Conservation (phyloP, 35 echinoderm and acorn worm species). For the Holothuria glaberrima region DNA sequence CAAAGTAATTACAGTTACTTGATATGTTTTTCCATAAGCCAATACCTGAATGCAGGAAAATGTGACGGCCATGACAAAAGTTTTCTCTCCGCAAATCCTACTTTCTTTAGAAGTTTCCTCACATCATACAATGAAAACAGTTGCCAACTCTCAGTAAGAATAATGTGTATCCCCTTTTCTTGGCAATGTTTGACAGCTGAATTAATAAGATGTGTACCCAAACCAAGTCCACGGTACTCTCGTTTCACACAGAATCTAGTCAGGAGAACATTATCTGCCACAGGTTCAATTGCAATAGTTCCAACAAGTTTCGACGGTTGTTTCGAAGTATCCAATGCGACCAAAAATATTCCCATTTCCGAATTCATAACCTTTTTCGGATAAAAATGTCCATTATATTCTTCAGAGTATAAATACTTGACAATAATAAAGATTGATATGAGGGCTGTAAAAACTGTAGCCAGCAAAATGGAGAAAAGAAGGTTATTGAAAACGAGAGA, state of each 20-base stretch:
- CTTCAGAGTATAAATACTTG: background rate
- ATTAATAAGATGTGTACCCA: background rate
- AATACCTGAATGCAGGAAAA: background rate
- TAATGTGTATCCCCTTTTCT: background rate
- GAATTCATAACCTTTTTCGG: background rate
- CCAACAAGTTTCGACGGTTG: background rate
- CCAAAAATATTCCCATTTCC: background rate
- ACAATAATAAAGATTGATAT: background rate
- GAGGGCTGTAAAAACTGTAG: background rate
- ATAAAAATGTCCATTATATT: constrained; percentile 1
- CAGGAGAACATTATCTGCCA: background rate
- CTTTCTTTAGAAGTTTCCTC: background rate
- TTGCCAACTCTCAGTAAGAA: constrained; percentile 10
- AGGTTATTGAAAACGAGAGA: background rate
- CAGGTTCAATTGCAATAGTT: constrained; percentile 1
- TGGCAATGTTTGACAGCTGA: background rate
- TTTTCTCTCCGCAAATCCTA: background rate
- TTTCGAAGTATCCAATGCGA: background rate
- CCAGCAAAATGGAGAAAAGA: background rate
- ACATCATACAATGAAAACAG: background rate
- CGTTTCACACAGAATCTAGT: background rate
- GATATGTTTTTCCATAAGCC: background rate
- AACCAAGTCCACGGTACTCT: constrained; percentile 11
- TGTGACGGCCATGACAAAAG: background rate
- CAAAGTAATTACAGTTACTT: too few relatives aligned